These are phyloP conservation scores for Danio tinwini DNA, from an alignment of 2,797 vertebrate genomes.

Conservation along the genomic window DNA sequence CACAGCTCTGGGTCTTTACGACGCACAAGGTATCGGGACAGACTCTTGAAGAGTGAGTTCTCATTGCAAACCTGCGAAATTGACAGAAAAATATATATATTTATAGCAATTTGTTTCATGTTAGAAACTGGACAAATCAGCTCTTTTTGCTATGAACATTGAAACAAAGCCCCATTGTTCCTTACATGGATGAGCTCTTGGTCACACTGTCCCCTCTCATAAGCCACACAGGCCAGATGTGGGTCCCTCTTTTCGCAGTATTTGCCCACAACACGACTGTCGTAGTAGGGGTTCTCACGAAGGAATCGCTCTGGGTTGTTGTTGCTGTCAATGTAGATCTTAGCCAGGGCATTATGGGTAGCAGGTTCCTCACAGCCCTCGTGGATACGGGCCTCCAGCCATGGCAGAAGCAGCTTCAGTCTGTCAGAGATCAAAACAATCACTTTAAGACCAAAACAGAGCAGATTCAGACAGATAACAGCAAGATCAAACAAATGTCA, in stretches of 20 bases:
- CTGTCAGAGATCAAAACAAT: constrained; percentile 67
- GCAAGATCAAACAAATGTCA: neutral
- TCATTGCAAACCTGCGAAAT: constrained; percentile 90
- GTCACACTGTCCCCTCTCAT: constrained; percentile 92
- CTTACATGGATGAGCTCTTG: constrained; percentile 91
- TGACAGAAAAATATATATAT: neutral
- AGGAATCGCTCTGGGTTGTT: constrained; percentile 92
- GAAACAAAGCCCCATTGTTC: constrained; percentile 37
- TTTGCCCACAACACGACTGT: constrained; percentile 91
- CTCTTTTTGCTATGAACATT: neutral
- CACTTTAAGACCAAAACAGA: constrained; percentile 5
- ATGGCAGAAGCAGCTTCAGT: constrained; percentile 90
- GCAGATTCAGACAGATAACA: neutral
- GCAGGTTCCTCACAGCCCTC: constrained; percentile 95
- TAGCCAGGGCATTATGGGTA: constrained; percentile 92
- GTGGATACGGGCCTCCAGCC: constrained; percentile 92
- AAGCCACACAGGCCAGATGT: constrained; percentile 92
- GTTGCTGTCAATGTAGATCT: constrained; percentile 96
- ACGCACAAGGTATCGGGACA: constrained; percentile 91
- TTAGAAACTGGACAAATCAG: neutral
- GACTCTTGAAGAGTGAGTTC: constrained; percentile 94
- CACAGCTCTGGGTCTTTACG: constrained; percentile 93
- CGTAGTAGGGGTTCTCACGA: constrained; percentile 90
- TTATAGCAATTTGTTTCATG: neutral
- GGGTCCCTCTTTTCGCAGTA: constrained; percentile 97